A percentile compares a stretch with the other conserved stretches of the same genome.
These are phyloP conservation scores for Propithecus deckenii DNA, from an alignment of 2,797 vertebrate genomes.

Conservation along the genomic window DNA sequence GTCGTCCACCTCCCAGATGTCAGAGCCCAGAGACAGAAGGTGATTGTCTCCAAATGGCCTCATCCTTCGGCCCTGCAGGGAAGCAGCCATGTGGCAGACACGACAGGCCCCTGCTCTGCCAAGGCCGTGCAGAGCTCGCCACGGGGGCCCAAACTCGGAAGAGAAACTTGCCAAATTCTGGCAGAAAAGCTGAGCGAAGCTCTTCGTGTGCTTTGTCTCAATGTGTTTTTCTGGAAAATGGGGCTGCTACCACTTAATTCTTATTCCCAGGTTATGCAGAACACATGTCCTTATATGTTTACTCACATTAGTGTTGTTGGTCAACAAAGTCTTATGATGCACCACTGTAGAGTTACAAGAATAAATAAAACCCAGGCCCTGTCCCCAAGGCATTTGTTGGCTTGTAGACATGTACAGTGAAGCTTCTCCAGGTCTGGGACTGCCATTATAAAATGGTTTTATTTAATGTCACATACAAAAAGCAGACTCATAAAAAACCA, in stretches of 20 bases:
- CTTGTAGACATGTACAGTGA: not conserved
- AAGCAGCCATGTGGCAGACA: slow-evolving; percentile 78
- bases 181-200: slow-evolving; percentile 34
- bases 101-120: slow-evolving; percentile 52
- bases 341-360: not conserved
- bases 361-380: slow-evolving; percentile 9
- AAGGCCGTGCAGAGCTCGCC: slow-evolving; percentile 29
- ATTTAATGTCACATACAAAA: slow-evolving; percentile 5
- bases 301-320: not conserved
- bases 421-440: not conserved
- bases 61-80: slow-evolving; percentile 63
- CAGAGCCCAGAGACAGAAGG: slow-evolving; percentile 78
- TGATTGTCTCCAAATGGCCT: slow-evolving; percentile 73
- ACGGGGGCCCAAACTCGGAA: slow-evolving; percentile 26
- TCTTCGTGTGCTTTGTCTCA: slow-evolving; percentile 19
- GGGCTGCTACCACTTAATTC: not conserved
- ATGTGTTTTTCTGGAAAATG: slow-evolving; percentile 56
- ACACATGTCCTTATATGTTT: not conserved
- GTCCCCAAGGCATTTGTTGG: not conserved
- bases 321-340: not conserved
- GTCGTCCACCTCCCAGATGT: slow-evolving; percentile 80
- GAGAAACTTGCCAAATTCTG: slow-evolving; percentile 69
- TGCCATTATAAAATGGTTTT: not conserved
- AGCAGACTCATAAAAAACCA: not conserved
- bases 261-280: not conserved